These are phyloP conservation scores for Leptothorax acervorum DNA, from an alignment of 2,888 invertebrate species.

Conservation along the genomic window DNA sequence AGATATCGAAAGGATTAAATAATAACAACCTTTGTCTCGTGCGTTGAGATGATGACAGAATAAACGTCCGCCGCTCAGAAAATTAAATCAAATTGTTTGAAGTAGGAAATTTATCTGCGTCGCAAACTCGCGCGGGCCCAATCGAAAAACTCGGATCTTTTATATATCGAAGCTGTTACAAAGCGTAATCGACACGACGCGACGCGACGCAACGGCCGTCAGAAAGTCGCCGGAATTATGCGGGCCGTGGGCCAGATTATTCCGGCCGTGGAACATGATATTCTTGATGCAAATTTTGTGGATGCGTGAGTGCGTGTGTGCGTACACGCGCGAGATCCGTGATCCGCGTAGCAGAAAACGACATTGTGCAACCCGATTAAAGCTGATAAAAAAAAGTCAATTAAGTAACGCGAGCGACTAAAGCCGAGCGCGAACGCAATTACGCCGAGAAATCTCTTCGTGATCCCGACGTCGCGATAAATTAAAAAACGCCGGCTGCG, in stretches of 20 bases:
- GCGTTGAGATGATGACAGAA: background rate
- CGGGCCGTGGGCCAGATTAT: slow-evolving; percentile 49
- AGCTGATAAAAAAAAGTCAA: slow-evolving; percentile 32
- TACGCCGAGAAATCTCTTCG: slow-evolving; percentile 48
- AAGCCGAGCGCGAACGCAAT: slow-evolving; percentile 37
- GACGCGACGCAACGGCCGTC: background rate
- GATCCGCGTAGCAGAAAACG: slow-evolving; percentile 6
- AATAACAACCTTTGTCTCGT: background rate
- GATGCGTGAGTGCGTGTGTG: slow-evolving; percentile 25
- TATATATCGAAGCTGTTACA: slow-evolving; percentile 31
- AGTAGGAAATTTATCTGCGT: slow-evolving; percentile 20
- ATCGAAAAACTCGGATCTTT: slow-evolving; percentile 37
- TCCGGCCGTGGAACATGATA: slow-evolving; percentile 47
- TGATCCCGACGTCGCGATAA: slow-evolving; percentile 45
- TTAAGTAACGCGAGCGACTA: slow-evolving; percentile 41
- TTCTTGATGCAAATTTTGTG: slow-evolving; percentile 49
- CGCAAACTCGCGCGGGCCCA: background rate
- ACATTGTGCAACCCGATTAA: slow-evolving; percentile 47
- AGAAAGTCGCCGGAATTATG: slow-evolving; percentile 43
- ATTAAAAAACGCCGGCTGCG: slow-evolving; percentile 32
- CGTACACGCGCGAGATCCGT: background rate
- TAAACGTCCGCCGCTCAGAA: background rate
- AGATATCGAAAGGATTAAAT: background rate
- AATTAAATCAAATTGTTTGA: background rate
- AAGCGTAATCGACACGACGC: slow-evolving; percentile 22